phyloP scores from a whole-genome alignment of 2,888 invertebrate species.

The Penaeus monodon region DNA sequence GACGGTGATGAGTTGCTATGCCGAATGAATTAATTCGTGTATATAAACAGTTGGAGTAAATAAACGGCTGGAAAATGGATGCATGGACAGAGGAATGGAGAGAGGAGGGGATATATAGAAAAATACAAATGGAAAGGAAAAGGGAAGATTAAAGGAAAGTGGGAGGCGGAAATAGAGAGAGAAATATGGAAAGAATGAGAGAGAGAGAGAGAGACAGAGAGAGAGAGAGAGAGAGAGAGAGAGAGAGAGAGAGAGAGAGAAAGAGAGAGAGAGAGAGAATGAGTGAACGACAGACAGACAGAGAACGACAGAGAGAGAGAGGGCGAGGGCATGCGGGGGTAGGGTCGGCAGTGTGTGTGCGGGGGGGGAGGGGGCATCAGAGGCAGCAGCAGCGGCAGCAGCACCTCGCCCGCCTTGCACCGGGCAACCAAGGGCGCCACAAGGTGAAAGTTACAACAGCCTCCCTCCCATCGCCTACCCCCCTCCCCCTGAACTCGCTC shows the following conservation, averaged over 20 bases:
- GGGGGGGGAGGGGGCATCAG: too few relatives aligned
- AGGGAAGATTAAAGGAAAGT: too few relatives aligned
- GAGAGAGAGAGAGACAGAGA: not conserved
- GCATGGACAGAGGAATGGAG: too few relatives aligned
- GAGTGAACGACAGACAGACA: not conserved
- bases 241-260: not conserved
- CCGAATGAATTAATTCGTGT: too few relatives aligned
- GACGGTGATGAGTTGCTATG: too few relatives aligned
- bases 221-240: not conserved
- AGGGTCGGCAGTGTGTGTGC: too few relatives aligned
- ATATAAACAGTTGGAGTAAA: too few relatives aligned
- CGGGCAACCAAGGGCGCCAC: constrained; percentile 38
- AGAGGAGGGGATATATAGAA: not conserved
- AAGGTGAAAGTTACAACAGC: constrained; percentile 33
- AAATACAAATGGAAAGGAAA: too few relatives aligned
- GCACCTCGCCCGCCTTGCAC: not conserved
- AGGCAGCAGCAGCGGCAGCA: too few relatives aligned
- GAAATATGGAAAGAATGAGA: not conserved
- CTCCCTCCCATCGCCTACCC: not conserved
- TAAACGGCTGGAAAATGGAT: too few relatives aligned
- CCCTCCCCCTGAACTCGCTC: not conserved
- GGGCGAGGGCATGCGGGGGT: too few relatives aligned
- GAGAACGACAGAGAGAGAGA: not conserved
- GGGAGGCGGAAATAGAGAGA: not conserved
- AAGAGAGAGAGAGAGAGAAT: not conserved